Conservation (phyloP, 2,888 invertebrate species). For the Clivina fossor region DNA sequence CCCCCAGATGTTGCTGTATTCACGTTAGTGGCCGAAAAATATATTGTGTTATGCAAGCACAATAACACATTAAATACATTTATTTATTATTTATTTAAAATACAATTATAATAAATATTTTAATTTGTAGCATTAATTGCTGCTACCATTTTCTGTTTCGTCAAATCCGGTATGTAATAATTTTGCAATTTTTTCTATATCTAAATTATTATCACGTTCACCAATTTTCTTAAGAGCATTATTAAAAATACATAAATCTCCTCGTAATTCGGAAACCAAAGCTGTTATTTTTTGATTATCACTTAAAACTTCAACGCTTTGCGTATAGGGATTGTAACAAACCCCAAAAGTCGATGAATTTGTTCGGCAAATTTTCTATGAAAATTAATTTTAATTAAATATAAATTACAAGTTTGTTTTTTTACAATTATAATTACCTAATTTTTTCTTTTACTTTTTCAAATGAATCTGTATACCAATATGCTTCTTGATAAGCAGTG, state of each 20-base stretch:
- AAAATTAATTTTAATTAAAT: slow-evolving; percentile 21
- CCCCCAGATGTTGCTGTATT: slow-evolving; percentile 9
- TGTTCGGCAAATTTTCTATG: slow-evolving; percentile 82
- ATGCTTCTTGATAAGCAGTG: slow-evolving; percentile 95
- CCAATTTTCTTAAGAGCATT: slow-evolving; percentile 89
- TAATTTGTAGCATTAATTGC: slow-evolving; percentile 4
- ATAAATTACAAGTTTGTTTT: slow-evolving; percentile 1
- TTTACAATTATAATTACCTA: slow-evolving; percentile 64
- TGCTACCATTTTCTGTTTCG: slow-evolving; percentile 13
- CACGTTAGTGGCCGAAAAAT: slow-evolving; percentile 6
- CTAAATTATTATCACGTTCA: slow-evolving; percentile 83
- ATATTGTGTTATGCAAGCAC: slow-evolving; percentile 2
- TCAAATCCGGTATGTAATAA: slow-evolving; percentile 68
- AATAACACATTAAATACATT: slow-evolving; percentile 13
- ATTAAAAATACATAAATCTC: slow-evolving; percentile 88
- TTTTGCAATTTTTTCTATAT: slow-evolving; percentile 78
- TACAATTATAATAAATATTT: slow-evolving; percentile 19
- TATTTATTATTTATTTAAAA: too few relatives aligned
- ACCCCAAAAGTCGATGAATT: slow-evolving; percentile 94
- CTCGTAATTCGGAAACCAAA: slow-evolving; percentile 84
- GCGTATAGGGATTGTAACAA: slow-evolving; percentile 96
- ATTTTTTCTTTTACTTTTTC: slow-evolving; percentile 99
- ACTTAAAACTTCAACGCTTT: slow-evolving; percentile 92
- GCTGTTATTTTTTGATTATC: slow-evolving; percentile 92
- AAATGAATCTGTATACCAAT: slow-evolving; percentile 96